Evolutionary conservation across 2,888 invertebrate species (phyloP), one percentile per base, ranked within the genome.

Genomic region (Argyresthia albistria): DNA sequence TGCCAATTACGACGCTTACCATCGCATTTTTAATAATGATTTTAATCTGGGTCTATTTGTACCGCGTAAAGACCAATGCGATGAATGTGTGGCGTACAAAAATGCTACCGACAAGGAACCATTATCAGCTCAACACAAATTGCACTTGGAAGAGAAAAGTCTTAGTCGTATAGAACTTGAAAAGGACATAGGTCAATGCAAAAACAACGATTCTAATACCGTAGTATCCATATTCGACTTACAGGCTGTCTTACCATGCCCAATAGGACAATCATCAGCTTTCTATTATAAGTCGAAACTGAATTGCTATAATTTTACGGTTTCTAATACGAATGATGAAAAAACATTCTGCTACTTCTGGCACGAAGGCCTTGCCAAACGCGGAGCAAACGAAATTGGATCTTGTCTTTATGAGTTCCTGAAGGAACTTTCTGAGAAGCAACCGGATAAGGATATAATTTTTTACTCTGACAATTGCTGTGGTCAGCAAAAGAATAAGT

Each of bases 401-500:
- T 50, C 50, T 10, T 55, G 56, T 53, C n/a, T n/a, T n/a, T n/a
- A n/a, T n/a, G n/a, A n/a, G n/a, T 47, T 56, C 15, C 43, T 42
- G 12, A 46, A 43, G n/a, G 35, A 52, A 37, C 53, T 48, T 47
- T 46, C 56, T 35, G 39, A 55, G 46, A 43, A 48, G 16, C 46
- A 42, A 25, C 46, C 45, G 8, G 11, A 12, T 39, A 36, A 39
- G 42, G 49, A 55, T n/a, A 14, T 53, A 12, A 39, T 51, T 14
- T 55, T 55, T 36, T 55, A 53, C 42, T 53, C 53, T 8, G 53
- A 55, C 15, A 55, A 50, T 16, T 55, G 55, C 35, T 46, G 56
- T 36, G 58, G 58, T 16, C 59, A 60, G 52, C 58, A 60, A 51
- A 58, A 58, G 55, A 60, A 60, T 45, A 53, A 58, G 50, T 59